Evolutionary conservation across 2,888 invertebrate species (phyloP).

Genomic region (Netelia inedita): DNA sequence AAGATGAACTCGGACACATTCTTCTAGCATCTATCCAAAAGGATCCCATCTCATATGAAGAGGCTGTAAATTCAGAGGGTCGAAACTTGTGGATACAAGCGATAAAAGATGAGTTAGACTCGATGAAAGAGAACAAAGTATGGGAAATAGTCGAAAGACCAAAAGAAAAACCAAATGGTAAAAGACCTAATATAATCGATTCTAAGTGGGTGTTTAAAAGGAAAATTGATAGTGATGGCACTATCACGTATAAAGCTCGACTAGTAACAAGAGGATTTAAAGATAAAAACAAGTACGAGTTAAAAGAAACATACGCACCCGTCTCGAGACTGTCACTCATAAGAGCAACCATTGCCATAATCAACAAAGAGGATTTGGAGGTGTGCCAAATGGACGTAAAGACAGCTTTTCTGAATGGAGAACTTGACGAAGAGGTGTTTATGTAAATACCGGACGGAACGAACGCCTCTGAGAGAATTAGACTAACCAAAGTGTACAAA

Average conservation of each 20-base stretch:
- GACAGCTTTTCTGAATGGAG: constrained; percentile 67
- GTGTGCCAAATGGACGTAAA: constrained; percentile 65
- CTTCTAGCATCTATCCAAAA: constrained; percentile 53
- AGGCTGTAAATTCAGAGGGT: constrained; percentile 61
- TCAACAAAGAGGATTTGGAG: constrained; percentile 64
- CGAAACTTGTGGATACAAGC: constrained; percentile 61
- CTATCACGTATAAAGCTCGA: constrained; percentile 66
- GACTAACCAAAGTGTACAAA: constrained; percentile 65
- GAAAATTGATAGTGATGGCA: constrained; percentile 60
- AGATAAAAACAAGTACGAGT: constrained; percentile 62
- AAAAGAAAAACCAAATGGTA: constrained; percentile 21
- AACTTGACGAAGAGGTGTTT: constrained; percentile 50
- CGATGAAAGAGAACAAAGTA: constrained; percentile 68
- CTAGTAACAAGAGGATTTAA: constrained; percentile 67
- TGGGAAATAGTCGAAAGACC: constrained; percentile 63
- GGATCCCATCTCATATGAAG: constrained; percentile 62
- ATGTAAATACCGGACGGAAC: constrained; percentile 70
- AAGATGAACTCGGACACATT: constrained; percentile 50
- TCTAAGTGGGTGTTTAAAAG: constrained; percentile 70
- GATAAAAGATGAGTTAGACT: constrained; percentile 65
- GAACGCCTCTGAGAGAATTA: constrained; percentile 23
- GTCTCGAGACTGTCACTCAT: constrained; percentile 67
- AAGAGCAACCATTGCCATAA: constrained; percentile 58
- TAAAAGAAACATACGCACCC: constrained; percentile 70
- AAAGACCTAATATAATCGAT: constrained; percentile 45